phyloP scores from a whole-genome alignment of 2,888 invertebrate genomes.

The Ochropacha duplaris region DNA sequence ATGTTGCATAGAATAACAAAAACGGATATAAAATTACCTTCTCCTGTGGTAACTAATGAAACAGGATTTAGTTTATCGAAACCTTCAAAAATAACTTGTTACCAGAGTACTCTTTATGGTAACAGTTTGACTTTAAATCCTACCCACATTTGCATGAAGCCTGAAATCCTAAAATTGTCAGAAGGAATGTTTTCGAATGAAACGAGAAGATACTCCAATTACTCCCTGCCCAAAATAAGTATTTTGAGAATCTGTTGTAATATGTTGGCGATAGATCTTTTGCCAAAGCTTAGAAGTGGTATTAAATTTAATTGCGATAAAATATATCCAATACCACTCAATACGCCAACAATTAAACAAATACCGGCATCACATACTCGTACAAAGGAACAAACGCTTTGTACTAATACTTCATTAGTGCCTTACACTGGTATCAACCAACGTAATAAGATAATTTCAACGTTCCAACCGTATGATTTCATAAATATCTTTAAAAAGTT shows the following conservation, averaged over 20 bases:
- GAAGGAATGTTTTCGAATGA: slow-evolving; percentile 29
- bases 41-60: slow-evolving; percentile 25
- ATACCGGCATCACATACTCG: neutral
- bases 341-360: neutral
- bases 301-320: slow-evolving; percentile 11
- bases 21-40: slow-evolving; percentile 16
- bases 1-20: slow-evolving; percentile 50
- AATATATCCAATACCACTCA: neutral
- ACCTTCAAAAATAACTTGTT: slow-evolving; percentile 35
- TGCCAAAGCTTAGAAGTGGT: slow-evolving; percentile 14
- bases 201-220: neutral
- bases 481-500: slow-evolving; percentile 19
- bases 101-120: slow-evolving; percentile 14
- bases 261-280: slow-evolving; percentile 13
- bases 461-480: slow-evolving; percentile 15
- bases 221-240: no score
- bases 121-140: slow-evolving; percentile 9
- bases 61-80: slow-evolving; percentile 36
- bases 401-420: slow-evolving; percentile 33
- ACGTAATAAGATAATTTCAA: slow-evolving; percentile 8
- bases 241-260: neutral
- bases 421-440: slow-evolving; percentile 24
- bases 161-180: slow-evolving; percentile 21
- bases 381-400: slow-evolving; percentile 5
- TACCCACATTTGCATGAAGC: slow-evolving; percentile 14